These are phyloP conservation scores for Syncerus caffer DNA, from an alignment of 2,797 vertebrate species.

Conservation along the genomic window DNA sequence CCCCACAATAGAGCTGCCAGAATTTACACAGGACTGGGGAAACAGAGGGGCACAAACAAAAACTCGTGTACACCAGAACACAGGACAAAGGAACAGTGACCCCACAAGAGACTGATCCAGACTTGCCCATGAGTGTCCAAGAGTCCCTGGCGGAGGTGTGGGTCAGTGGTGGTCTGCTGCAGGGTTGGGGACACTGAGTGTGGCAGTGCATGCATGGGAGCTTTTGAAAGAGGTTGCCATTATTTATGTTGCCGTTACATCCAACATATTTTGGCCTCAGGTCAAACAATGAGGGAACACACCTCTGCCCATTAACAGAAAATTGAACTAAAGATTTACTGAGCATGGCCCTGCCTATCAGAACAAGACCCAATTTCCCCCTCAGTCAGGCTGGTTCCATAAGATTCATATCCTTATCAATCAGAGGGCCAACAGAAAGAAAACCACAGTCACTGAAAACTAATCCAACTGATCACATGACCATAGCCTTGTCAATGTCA, in stretches of 20 bases:
- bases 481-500: not conserved
- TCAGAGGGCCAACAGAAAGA: not conserved
- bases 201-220: not conserved
- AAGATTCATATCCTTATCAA: not conserved
- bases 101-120: not conserved
- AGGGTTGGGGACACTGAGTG: rapidly evolving
- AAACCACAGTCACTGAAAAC: not conserved
- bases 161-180: not conserved
- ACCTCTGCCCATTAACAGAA: not conserved
- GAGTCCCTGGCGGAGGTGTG: not conserved
- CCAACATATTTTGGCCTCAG: not conserved
- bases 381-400: not conserved
- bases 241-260: not conserved
- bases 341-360: not conserved
- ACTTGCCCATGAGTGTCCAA: not conserved
- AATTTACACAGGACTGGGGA: not conserved
- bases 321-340: not conserved
- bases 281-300: not conserved
- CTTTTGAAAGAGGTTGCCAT: not conserved
- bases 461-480: not conserved
- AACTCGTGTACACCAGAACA: not conserved
- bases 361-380: not conserved
- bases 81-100: not conserved
- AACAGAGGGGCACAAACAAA: not conserved
- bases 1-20: not conserved